Evolutionary conservation across 2,113 vertebrate genomes (phyloP).

Genomic region (Silurus meridionalis): DNA sequence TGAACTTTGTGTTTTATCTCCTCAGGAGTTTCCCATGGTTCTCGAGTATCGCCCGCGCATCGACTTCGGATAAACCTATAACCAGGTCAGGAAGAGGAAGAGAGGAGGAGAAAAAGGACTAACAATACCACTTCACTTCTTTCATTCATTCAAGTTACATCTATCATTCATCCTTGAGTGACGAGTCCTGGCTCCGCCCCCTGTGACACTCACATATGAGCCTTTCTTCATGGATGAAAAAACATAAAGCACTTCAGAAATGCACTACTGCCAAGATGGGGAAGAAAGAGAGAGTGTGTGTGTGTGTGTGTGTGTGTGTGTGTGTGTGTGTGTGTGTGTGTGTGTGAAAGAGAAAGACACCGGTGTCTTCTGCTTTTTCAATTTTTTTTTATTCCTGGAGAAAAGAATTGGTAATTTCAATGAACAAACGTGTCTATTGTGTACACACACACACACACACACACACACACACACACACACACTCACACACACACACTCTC

Average conservation of each 20-base stretch:
- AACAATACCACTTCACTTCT: background rate
- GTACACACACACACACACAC: background rate
- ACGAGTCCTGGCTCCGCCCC: conserved; percentile 44
- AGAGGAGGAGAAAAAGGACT: background rate
- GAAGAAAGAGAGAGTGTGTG: background rate
- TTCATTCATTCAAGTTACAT: background rate
- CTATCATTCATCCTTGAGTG: conserved; percentile 29
- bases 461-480: background rate
- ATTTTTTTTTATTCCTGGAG: background rate
- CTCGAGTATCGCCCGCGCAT: conserved; percentile 89
- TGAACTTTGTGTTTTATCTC: conserved; percentile 33
- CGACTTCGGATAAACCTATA: conserved; percentile 82
- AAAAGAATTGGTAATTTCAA: background rate
- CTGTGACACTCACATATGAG: background rate
- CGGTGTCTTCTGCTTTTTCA: background rate
- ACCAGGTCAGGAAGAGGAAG: conserved; percentile 3
- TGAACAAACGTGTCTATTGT: background rate
- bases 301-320: no score
- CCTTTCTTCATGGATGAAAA: conserved; percentile 32
- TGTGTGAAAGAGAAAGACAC: background rate
- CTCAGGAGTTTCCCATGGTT: conserved; percentile 86
- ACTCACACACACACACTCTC: background rate
- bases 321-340: background rate
- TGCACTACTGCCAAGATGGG: background rate
- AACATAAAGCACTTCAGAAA: conserved; percentile 23